phyloP scores from a whole-genome alignment of 2,113 vertebrate species.

The Scortum barcoo region DNA sequence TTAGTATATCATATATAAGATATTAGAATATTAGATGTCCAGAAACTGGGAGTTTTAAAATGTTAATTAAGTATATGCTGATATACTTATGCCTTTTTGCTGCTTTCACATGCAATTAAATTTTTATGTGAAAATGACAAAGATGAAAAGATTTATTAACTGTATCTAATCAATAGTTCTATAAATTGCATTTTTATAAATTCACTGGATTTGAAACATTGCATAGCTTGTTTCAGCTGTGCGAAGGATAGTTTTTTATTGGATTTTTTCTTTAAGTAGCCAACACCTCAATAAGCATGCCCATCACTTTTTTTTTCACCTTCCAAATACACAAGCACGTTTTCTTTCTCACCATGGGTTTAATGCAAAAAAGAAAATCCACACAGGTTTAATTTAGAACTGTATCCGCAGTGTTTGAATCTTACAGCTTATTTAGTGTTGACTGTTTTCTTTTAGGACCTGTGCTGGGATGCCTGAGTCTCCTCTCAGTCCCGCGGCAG shows the following conservation, averaged over 20 bases:
- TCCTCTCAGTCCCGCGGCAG: slow-evolving; percentile 94
- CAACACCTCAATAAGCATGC: background rate
- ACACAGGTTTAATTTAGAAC: slow-evolving; percentile 2
- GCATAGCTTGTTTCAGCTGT: background rate
- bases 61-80: background rate
- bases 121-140: background rate
- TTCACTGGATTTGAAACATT: background rate
- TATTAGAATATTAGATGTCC: too few relatives aligned
- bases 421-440: slow-evolving; percentile 20
- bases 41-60: background rate
- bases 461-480: slow-evolving; percentile 96
- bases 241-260: background rate
- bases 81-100: background rate
- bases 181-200: background rate
- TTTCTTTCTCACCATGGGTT: background rate
- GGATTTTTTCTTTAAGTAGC: background rate
- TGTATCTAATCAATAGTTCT: background rate
- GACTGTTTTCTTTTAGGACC: slow-evolving; percentile 79
- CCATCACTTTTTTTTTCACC: background rate
- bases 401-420: background rate
- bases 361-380: background rate
- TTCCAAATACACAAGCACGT: background rate
- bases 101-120: background rate
- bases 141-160: background rate
- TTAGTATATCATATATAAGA: too few relatives aligned